Evolutionary conservation across 2,888 invertebrate genomes (phyloP), one percentile per base, ranked within the genome.

Genomic region (Drosophila tanythrix): DNA sequence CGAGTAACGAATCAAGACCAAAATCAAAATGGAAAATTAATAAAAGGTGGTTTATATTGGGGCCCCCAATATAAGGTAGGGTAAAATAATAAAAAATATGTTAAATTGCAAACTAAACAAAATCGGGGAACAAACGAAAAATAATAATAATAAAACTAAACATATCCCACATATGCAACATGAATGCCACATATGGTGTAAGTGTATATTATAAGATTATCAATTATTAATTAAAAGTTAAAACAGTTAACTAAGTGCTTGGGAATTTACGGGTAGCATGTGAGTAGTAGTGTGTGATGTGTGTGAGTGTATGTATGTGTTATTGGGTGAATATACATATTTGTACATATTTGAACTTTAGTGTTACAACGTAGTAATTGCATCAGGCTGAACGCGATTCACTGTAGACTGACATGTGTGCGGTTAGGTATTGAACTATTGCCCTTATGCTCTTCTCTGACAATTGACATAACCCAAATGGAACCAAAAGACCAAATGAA

Each of bases 141-240:
- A 61, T 25, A n/a, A 55, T 13, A 27, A 50, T 15, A 38, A 31
- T 15, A 43, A 36, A 31, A 33, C n/a, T n/a, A 38, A 31, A 51
- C n/a, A n/a, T 61, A 38, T 10, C 11, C 31, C 55, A 21, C 21
- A 31, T 25, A 55, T 27, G 51, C 60, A 25, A 60, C 31, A 57
- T 31, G 29, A 29, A 21, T 29, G 29, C 58, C 33, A 46, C 18
- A 62, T 33, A 52, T 33, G 15, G 11, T 43, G 31, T 43, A 10
- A 33, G 38, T 40, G 68, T 62, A 27, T 48, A 50, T 43, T 33
- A 38, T 52, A 38, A 43, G 46, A 48, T 27, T 21, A 62, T 62
- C 33, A 21, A 40, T 67, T 40, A 35, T 51, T 51, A 70, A 43
- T 50, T 29, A 43, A 18, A 51, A 51, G 27, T 27, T 55, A 21